Evolutionary conservation across 2,888 invertebrate genomes (phyloP), one percentile per base, ranked within the genome.

Genomic region (Acrobasis suavella): DNA sequence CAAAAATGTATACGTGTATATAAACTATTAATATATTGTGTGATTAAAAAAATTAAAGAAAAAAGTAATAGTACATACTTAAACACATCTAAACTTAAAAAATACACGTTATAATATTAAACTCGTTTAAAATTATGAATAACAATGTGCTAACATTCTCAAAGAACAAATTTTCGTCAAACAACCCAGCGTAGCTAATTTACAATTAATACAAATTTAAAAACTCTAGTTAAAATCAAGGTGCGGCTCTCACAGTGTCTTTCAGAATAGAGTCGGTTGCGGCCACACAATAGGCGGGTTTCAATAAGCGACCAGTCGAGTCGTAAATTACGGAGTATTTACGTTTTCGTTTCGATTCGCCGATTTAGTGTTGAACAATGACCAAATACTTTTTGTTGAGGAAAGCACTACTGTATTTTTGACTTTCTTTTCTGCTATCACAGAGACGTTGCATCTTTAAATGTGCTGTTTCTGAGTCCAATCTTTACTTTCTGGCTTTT

Each of bases 261-360:
- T n/a, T n/a, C n/a, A 38, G 15, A 38, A n/a, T 1, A 16, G 17
- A 14, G 22, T 56, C 2, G 12, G 42, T 55, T 42, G 42, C 14
- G 56, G 56, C 56, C 42, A 56, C 42, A 56, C 42, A 56, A 56
- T 42, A 12, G 56, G 56, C 46, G 42, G 17, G 12, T 22, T 17
- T 17, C 56, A 56, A 56, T 56, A 42, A 46, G 56, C 56, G 56
- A 56, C 42, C 15, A 15, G 55, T 39, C 16, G 7, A n/a, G 42
- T 56, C 56, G 46, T 56, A 56, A 56, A 56, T 56, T 17, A 42
- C 17, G 1, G 17, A 16, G 9, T 55, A 15, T 39, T 39, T 16
- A 7, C 38, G 16, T 55, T 39, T 39, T 55, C 39, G n/a, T 46
- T 46, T n/a, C 46, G 52, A 52, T 37, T 32, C 52, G 52, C 52